These are phyloP conservation scores for Otolemur garnettii DNA, from an alignment of 2,113 vertebrate genomes.

Conservation along the genomic window DNA sequence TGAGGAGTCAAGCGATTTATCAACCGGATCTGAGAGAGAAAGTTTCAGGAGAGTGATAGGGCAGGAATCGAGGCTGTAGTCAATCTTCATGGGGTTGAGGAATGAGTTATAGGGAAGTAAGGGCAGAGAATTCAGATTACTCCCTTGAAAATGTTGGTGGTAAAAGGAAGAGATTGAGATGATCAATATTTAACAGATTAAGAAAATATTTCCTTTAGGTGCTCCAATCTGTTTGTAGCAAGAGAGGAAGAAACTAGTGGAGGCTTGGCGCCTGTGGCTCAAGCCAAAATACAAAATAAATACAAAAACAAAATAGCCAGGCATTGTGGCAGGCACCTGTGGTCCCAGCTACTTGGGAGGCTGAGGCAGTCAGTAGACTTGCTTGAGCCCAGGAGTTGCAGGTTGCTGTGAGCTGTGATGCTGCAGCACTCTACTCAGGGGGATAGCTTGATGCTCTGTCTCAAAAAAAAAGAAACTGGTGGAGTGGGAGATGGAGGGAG, in stretches of 20 bases:
- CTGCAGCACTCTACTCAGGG: no score
- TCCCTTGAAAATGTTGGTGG: background rate
- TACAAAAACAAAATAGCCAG: no score
- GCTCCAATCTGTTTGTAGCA: background rate
- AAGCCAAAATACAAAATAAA: no score
- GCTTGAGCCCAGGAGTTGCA: no score
- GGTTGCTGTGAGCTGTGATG: no score
- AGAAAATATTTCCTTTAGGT: background rate
- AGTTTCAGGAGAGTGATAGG: background rate
- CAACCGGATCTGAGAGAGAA: background rate
- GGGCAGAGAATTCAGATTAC: background rate
- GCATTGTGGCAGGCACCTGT: no score
- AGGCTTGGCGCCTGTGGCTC: no score
- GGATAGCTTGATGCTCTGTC: no score
- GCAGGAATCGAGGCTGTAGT: background rate
- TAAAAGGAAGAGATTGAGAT: background rate
- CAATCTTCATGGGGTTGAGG: background rate
- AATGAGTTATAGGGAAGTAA: background rate
- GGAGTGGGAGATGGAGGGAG: background rate
- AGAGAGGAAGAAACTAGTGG: background rate
- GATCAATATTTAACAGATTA: background rate
- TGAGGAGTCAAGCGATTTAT: background rate
- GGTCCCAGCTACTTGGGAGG: no score
- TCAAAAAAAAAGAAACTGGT: no score
- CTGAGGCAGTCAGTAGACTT: no score